Base-by-base conservation (phyloP, 2,113 vertebrate genomes). In the Actenoides hombroni region DNA sequence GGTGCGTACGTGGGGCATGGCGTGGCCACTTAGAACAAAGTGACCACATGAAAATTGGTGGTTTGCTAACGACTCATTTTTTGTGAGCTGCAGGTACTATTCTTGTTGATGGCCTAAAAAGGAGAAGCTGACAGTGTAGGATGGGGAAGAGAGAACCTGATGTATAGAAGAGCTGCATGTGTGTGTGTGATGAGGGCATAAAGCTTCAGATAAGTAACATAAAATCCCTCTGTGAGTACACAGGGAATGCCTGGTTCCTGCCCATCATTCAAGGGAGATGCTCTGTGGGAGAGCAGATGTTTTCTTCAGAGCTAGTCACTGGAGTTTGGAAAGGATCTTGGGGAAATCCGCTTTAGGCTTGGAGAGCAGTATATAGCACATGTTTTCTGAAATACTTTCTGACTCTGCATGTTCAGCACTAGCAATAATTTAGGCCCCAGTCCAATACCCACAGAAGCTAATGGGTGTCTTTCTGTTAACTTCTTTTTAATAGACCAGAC, bases 221-320 rank as follows among this genome's bases (percentile, higher is more conserved):
- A 97, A 97, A 97, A 96, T 44, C 81, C 95, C 88, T 78, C 97
- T 97, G 97, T 91, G 97, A 94, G 51, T 90, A 95, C 39, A 95
- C 97, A 98, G 98, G 97, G 98, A 98, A 98, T 94, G 96, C 96
- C 98, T 97, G 98, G 93, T 95, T 92, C 25, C 70, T 97, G 97
- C 94, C 67, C 64, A 48, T 92, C 48, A 31, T 96, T 87, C 65
- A 37, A 71, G 31, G n/a, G 82, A 82, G 77, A 73, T 67, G 49
- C 53, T 88, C 60, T 0, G 0, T 93, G 69, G 77, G 77, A 84
- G 60, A 83, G 35, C 90, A 92, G 83, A 82, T 86, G 61, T 71
- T 77, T 70, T 89, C 74, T 89, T 59, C 64, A 82, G 86, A 88
- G 13, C 83, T 31, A 59, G 57, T 92, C 33, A 24, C 67, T 87